A percentile compares a stretch with the other conserved stretches of the same genome.
Conservation (phyloP, 2,113 vertebrate genomes). For the Gulo gulo region DNA sequence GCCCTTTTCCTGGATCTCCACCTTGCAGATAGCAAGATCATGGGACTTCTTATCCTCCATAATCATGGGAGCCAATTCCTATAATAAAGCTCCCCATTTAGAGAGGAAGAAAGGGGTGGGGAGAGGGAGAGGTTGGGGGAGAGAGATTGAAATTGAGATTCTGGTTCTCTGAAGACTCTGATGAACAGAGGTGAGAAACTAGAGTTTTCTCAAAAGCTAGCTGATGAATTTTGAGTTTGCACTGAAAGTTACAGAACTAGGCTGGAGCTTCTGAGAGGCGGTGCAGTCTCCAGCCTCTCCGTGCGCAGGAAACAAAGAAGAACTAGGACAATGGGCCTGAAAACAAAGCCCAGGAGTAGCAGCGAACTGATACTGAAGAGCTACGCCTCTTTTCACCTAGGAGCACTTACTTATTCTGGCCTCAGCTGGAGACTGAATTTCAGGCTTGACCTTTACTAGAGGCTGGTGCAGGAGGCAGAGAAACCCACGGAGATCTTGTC, state of each 20-base stretch:
- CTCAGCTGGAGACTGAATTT: background rate
- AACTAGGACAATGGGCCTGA: background rate
- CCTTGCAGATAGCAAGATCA: background rate
- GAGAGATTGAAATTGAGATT: background rate
- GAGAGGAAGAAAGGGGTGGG: background rate
- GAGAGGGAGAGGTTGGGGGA: background rate
- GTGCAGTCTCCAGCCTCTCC: background rate
- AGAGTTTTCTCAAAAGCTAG: background rate
- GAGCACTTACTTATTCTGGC: background rate
- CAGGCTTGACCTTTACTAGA: background rate
- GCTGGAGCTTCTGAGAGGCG: background rate
- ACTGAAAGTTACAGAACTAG: background rate
- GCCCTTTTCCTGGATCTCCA: background rate
- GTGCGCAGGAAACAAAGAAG: background rate
- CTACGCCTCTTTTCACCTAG: background rate
- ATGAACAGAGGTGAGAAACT: background rate
- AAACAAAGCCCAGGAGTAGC: background rate
- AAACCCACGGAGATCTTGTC: background rate
- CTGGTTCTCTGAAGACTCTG: background rate
- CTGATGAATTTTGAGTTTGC: background rate
- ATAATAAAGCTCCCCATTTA: background rate
- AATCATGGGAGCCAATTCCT: background rate
- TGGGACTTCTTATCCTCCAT: background rate
- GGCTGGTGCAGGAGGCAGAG: background rate
- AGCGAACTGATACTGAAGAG: background rate